These are phyloP conservation scores for Pandion haliaetus DNA, from an alignment of 2,113 vertebrate species.

Conservation along the genomic window DNA sequence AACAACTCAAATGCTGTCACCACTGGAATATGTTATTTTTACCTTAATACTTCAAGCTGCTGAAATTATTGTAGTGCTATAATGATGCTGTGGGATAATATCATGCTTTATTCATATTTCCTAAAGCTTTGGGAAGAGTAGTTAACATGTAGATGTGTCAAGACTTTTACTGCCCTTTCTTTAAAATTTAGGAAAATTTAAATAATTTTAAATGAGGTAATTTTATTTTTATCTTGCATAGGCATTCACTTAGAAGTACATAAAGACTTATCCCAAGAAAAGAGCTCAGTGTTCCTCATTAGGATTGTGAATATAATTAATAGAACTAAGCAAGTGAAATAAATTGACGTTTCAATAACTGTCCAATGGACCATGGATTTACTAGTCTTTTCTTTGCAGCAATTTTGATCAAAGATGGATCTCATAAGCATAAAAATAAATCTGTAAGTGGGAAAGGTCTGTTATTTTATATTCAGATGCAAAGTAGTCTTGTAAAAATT, in stretches of 20 bases:
- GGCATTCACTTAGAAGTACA: neutral
- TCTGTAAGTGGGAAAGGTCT: neutral
- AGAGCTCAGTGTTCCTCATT: neutral
- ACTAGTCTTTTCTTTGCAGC: conserved; percentile 52
- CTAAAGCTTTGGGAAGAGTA: neutral
- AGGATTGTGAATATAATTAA: neutral
- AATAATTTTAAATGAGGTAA: neutral
- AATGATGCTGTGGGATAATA: neutral
- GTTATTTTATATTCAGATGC: neutral
- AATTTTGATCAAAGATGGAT: conserved; percentile 59
- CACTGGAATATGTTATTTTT: neutral
- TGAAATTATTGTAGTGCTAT: neutral
- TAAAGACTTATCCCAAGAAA: neutral
- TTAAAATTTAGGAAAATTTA: neutral
- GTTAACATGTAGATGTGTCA: neutral
- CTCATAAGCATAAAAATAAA: conserved; percentile 55
- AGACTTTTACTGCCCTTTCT: neutral
- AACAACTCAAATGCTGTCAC: neutral
- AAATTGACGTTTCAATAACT: conserved; percentile 60
- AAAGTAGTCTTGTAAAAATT: neutral
- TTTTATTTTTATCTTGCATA: neutral
- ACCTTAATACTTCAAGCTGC: neutral
- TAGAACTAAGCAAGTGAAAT: conserved; percentile 21
- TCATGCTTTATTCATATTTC: neutral
- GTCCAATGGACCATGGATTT: conserved; percentile 44